These are phyloP conservation scores for Pelodiscus sinensis DNA, from an alignment of 2,113 vertebrate species.

Conservation along the genomic window DNA sequence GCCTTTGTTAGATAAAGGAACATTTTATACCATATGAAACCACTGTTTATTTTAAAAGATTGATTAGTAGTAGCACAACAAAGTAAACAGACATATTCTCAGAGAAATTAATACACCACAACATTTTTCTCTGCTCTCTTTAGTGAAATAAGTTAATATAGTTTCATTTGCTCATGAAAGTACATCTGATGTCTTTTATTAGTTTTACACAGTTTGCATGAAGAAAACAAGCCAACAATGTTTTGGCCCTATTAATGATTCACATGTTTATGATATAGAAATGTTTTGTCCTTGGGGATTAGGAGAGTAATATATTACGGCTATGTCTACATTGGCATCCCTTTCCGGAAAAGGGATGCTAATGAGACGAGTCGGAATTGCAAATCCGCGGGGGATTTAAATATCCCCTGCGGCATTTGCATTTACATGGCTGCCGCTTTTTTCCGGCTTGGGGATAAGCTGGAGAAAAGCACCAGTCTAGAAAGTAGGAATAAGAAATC, in stretches of 20 bases:
- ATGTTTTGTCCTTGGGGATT: not conserved
- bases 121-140: not conserved
- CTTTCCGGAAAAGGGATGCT: no score
- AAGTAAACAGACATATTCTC: not conserved
- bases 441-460: no score
- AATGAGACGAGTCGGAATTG: no score
- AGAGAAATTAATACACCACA: not conserved
- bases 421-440: no score
- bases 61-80: not conserved
- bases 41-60: not conserved
- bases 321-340: no score
- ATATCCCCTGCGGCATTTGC: no score
- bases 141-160: not conserved
- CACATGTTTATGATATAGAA: not conserved
- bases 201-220: not conserved
- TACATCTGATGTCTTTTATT: not conserved
- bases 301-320: not conserved
- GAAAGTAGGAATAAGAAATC: no score
- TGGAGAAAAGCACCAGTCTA: no score
- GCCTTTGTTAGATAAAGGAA: not conserved
- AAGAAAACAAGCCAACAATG: not conserved
- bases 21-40: not conserved
- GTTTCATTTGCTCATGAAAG: not conserved
- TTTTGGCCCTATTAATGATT: not conserved
- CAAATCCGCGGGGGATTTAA: no score